phyloP scores from a whole-genome alignment of 2,888 invertebrate genomes.

The Drosophila acutilabella region DNA sequence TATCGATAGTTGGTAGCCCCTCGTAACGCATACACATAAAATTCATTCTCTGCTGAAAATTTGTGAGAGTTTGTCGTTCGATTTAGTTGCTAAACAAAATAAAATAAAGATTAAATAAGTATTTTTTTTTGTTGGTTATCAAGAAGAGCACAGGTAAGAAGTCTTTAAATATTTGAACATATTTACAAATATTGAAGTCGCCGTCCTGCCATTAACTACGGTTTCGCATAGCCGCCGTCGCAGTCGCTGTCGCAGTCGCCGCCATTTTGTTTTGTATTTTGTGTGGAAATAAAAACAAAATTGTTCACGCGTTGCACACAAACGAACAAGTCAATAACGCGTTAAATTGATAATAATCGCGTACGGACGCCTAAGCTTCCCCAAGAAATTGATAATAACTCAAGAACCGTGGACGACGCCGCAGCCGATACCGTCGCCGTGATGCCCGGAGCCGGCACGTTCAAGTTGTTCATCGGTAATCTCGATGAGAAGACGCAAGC shows the following conservation, averaged over 20 bases:
- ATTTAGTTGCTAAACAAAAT: constrained; percentile 8
- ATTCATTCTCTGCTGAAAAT: constrained; percentile 22
- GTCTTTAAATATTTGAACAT: constrained; percentile 31
- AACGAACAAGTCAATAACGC: constrained; percentile 35
- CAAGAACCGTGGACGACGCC: constrained; percentile 75
- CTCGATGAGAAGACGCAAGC: constrained; percentile 96
- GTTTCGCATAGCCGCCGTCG: constrained; percentile 53
- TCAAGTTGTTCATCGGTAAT: constrained; percentile 99
- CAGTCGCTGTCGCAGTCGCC: constrained; percentile 63
- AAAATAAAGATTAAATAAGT: constrained; percentile 1
- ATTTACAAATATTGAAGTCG: constrained; percentile 37
- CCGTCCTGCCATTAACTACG: constrained; percentile 44
- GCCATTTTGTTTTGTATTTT: constrained; percentile 68
- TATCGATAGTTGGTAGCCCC: constrained; percentile 21
- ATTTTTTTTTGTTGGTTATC: constrained; percentile 33
- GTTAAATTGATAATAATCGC: constrained; percentile 39
- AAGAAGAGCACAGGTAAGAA: constrained; percentile 64
- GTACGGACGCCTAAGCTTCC: constrained; percentile 48
- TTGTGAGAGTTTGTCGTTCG: constrained; percentile 14
- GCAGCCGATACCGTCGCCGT: constrained; percentile 75
- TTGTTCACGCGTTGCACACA: constrained; percentile 48
- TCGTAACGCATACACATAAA: constrained; percentile 42
- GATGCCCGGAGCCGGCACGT: constrained; percentile 97
- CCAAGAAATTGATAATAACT: constrained; percentile 59
- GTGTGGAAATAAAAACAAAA: constrained; percentile 43